Conservation (phyloP, 2,888 invertebrate species). For the Pseudococcus jackbeardsleyi region DNA sequence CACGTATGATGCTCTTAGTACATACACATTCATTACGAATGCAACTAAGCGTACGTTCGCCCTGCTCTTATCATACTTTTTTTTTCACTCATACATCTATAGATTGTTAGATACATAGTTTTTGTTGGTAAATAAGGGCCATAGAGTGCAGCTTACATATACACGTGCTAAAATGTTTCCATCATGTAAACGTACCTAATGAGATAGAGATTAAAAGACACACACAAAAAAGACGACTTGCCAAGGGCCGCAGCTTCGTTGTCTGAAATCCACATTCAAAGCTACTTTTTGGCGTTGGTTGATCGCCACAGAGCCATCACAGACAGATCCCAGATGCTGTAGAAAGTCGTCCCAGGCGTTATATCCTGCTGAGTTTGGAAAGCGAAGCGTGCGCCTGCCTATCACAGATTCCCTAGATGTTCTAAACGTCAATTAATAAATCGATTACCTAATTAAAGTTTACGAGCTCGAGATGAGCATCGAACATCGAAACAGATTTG, state of each 20-base stretch:
- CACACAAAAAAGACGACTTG: background rate
- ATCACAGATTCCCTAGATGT: background rate
- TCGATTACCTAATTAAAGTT: conserved; percentile 54
- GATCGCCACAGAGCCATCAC: background rate
- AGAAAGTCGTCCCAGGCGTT: conserved; percentile 41
- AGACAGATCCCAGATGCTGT: background rate
- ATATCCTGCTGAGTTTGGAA: conserved; percentile 28
- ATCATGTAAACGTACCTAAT: background rate
- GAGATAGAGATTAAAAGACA: background rate
- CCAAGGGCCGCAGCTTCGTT: background rate
- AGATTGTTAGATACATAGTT: background rate
- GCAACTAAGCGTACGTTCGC: conserved; percentile 3
- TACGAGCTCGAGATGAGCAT: conserved; percentile 18
- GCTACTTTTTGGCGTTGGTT: too few relatives aligned
- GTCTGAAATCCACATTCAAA: background rate
- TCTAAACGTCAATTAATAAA: conserved; percentile 45
- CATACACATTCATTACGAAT: conserved; percentile 27
- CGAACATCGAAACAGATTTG: background rate
- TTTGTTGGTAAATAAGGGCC: background rate
- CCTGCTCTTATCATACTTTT: background rate
- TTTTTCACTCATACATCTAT: background rate
- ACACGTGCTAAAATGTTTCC: conserved; percentile 24
- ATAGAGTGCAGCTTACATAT: background rate
- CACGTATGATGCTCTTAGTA: background rate
- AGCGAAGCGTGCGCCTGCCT: conserved; percentile 26